A percentile compares a stretch with the other conserved stretches of the same genome.
phyloP scores from a whole-genome alignment of 1,140 invertebrate genomes.

The Drosophila tristis region DNA sequence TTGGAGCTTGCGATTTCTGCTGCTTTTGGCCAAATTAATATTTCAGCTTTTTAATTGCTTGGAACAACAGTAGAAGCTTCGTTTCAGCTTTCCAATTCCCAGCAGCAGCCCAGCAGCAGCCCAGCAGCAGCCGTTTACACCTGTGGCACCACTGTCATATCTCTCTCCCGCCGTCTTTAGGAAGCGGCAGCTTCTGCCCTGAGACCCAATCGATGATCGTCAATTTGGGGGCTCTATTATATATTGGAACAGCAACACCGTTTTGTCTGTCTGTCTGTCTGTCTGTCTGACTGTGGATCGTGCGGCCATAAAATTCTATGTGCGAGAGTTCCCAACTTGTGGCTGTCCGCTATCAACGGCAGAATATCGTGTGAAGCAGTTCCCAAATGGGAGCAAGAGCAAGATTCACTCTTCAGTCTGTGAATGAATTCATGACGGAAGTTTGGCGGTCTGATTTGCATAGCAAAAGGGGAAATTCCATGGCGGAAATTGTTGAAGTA shows the following conservation, averaged over 20 bases:
- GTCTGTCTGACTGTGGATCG: conserved; percentile 50
- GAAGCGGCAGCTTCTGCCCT: conserved; percentile 13
- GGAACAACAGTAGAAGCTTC: conserved; percentile 9
- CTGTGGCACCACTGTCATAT: conserved; percentile 45
- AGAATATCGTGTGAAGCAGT: conserved; percentile 76
- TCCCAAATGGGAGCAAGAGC: conserved; percentile 17
- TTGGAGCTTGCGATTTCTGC: conserved; percentile 30
- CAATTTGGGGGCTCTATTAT: conserved; percentile 50
- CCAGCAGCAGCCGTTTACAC: conserved; percentile 41
- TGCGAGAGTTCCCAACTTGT: conserved; percentile 50
- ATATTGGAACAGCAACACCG: conserved; percentile 66
- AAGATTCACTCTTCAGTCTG: background rate
- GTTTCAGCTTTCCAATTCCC: conserved; percentile 11
- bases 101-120: background rate
- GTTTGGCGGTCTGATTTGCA: conserved; percentile 41
- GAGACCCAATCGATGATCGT: background rate
- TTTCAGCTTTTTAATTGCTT: conserved; percentile 62
- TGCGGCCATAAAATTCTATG: conserved; percentile 80
- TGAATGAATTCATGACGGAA: conserved; percentile 49
- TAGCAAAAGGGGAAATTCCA: conserved; percentile 9
- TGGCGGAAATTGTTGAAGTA: background rate
- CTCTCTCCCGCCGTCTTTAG: conserved; percentile 4
- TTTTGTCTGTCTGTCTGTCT: conserved; percentile 36
- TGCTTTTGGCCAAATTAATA: conserved; percentile 46
- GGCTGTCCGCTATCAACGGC: conserved; percentile 57